phyloP scores from a whole-genome alignment of 2,797 vertebrate species.

The Coracias cyanogaster region DNA sequence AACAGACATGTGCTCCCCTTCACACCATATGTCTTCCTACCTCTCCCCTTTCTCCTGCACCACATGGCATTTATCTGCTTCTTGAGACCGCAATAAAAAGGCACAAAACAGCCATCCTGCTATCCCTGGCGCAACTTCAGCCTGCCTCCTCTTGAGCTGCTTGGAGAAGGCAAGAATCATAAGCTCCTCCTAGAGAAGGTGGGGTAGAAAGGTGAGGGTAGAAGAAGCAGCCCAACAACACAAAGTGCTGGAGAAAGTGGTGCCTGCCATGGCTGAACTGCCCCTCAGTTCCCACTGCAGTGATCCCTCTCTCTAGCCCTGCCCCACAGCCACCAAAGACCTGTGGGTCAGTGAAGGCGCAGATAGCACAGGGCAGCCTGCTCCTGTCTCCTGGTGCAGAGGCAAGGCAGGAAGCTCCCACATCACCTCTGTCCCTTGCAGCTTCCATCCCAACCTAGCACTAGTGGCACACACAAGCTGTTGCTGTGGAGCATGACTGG shows the following conservation, averaged over 20 bases:
- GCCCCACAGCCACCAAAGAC: neutral
- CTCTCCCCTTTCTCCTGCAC: neutral
- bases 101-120: neutral
- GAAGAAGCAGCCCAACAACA: neutral
- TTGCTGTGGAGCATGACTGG: accelerated
- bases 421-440: accelerated
- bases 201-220: neutral
- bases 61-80: neutral
- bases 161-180: neutral
- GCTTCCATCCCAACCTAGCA: neutral
- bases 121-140: neutral
- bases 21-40: neutral
- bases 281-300: neutral
- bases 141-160: neutral
- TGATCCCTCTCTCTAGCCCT: neutral
- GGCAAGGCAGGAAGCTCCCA: neutral
- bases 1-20: accelerated
- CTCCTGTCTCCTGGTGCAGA: neutral
- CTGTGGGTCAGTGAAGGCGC: neutral
- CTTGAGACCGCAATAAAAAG: neutral
- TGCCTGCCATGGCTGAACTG: neutral
- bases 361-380: neutral
- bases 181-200: neutral
- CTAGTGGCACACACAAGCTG: accelerated
- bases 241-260: neutral